These are phyloP conservation scores for Asbolus verrucosus DNA, from an alignment of 1,140 invertebrate genomes.

Conservation along the genomic window DNA sequence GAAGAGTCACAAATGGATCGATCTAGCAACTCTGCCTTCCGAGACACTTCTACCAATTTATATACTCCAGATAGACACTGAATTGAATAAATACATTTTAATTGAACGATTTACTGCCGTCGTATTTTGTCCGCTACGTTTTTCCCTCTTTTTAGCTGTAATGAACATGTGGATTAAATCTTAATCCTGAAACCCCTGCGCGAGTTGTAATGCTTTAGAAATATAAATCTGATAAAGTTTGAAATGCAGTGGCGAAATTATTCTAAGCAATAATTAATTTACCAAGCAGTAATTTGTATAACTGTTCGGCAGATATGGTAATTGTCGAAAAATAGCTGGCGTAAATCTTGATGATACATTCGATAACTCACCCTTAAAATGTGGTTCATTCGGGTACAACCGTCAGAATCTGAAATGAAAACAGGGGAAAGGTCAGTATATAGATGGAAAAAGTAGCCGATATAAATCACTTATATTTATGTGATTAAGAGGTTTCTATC, in stretches of 20 bases:
- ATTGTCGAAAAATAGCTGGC: background rate
- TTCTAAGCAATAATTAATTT: too few species aligned
- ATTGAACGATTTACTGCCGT: slow-evolving; percentile 28
- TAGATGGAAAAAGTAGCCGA: background rate
- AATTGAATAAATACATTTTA: slow-evolving; percentile 38
- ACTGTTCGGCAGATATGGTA: background rate
- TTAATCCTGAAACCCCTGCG: too few species aligned
- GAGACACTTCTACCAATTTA: slow-evolving; percentile 37
- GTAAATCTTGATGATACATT: background rate
- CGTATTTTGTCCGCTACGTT: slow-evolving; percentile 26
- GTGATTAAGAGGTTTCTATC: slow-evolving; percentile 24
- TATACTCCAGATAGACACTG: slow-evolving; percentile 38
- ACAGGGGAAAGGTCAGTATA: slow-evolving; percentile 4
- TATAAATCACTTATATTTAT: slow-evolving; percentile 12
- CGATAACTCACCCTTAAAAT: slow-evolving; percentile 11
- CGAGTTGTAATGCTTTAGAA: too few species aligned
- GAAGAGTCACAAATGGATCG: slow-evolving; percentile 37
- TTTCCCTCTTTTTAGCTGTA: slow-evolving; percentile 3
- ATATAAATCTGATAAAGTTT: too few species aligned
- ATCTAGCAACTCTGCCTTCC: slow-evolving; percentile 35
- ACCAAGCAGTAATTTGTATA: too few species aligned
- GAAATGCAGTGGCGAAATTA: too few species aligned
- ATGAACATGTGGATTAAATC: slow-evolving; percentile 21
- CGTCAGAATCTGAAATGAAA: slow-evolving; percentile 23
- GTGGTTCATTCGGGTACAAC: slow-evolving; percentile 13